Conservation (phyloP, 2,888 invertebrate genomes). For the Drosophila histrio region DNA sequence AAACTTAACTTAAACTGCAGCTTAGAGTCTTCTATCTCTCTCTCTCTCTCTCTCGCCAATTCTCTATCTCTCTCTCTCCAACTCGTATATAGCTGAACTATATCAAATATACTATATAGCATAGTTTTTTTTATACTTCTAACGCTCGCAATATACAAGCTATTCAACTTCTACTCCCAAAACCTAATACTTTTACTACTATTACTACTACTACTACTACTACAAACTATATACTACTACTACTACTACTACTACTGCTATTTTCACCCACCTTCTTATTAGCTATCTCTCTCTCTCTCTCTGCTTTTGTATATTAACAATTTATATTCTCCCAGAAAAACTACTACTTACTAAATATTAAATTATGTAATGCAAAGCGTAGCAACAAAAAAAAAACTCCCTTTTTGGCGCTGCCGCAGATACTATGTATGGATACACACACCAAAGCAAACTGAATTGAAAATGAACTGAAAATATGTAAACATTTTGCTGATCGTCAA, state of each 20-base stretch:
- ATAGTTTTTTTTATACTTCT: slow-evolving; percentile 25
- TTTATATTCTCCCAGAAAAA: slow-evolving; percentile 13
- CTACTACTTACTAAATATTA: slow-evolving; percentile 7
- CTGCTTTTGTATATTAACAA: slow-evolving; percentile 54
- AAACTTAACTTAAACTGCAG: slow-evolving; percentile 33
- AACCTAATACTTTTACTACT: slow-evolving; percentile 27
- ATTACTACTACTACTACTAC: slow-evolving; percentile 10
- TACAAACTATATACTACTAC: slow-evolving; percentile 17
- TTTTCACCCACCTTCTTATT: slow-evolving; percentile 34
- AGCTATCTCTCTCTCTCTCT: slow-evolving; percentile 43
- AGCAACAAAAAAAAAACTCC: slow-evolving; percentile 52
- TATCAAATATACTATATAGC: slow-evolving; percentile 33
- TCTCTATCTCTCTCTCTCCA: not conserved
- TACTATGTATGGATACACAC: slow-evolving; percentile 65
- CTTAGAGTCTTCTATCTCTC: slow-evolving; percentile 41
- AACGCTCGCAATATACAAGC: slow-evolving; percentile 37
- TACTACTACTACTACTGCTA: slow-evolving; percentile 10
- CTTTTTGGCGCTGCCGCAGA: slow-evolving; percentile 38
- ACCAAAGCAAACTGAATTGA: slow-evolving; percentile 45
- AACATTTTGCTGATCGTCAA: slow-evolving; percentile 23
- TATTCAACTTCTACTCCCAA: slow-evolving; percentile 25
- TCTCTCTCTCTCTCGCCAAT: slow-evolving; percentile 4
- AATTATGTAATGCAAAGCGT: slow-evolving; percentile 54
- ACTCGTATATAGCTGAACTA: slow-evolving; percentile 27
- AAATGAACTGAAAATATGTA: slow-evolving; percentile 28